phyloP scores from a whole-genome alignment of 2,888 invertebrate genomes.

The Drosophila rubida region DNA sequence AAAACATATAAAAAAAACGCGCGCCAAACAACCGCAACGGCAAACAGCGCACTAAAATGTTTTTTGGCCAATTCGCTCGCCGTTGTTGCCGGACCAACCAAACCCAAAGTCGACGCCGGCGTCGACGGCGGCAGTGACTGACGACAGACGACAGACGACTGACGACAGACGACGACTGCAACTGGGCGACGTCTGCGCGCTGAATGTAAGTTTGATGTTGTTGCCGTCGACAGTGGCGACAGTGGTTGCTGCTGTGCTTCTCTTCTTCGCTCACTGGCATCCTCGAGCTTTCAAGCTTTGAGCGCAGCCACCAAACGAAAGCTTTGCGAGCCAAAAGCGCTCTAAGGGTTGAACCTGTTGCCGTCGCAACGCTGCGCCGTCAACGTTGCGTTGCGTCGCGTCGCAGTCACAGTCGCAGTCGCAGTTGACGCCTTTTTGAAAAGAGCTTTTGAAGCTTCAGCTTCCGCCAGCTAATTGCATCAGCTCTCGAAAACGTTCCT shows the following conservation, averaged over 20 bases:
- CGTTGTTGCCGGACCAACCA: conserved; percentile 30
- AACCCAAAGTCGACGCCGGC: conserved; percentile 20
- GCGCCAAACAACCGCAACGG: conserved; percentile 68
- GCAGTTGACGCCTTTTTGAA: not conserved
- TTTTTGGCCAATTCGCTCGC: conserved; percentile 65
- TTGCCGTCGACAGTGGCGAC: not conserved
- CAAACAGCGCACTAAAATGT: conserved; percentile 69
- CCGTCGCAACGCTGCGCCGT: conserved; percentile 23
- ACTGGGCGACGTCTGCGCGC: conserved; percentile 38
- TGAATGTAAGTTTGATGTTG: conserved; percentile 5
- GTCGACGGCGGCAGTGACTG: not conserved
- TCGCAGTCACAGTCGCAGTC: not conserved
- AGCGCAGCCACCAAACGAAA: conserved; percentile 5
- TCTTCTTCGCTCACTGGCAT: conserved; percentile 17
- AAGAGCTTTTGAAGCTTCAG: conserved; percentile 9
- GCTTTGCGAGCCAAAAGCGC: conserved; percentile 11
- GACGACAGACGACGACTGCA: no score
- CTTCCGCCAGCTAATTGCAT: conserved; percentile 19
- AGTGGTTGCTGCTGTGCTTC: not conserved
- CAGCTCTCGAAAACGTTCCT: conserved; percentile 1
- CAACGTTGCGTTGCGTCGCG: no score
- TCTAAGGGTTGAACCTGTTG: conserved; percentile 63
- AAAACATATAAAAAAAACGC: conserved; percentile 10
- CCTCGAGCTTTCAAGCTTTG: conserved; percentile 36
- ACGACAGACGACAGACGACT: no score